Base-by-base conservation (phyloP, 2,888 invertebrate genomes). In the Polia nebulosa region DNA sequence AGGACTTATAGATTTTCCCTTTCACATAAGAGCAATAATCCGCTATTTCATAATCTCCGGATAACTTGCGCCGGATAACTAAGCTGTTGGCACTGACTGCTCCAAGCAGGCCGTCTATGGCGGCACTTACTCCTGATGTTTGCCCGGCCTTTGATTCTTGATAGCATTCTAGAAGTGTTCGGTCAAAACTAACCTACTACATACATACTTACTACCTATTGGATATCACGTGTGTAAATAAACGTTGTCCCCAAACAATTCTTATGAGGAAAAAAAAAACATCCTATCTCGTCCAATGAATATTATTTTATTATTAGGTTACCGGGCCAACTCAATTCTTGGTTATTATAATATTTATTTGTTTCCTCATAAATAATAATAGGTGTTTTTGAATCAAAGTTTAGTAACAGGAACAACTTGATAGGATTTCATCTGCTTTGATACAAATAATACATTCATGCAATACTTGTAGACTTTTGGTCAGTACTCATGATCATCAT, bases 291-390 rank as follows among this genome's bases (percentile, higher is more conserved):
- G 9, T n/a, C 39, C 29, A 72, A 45, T 72, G 32, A 52, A 25
- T 27, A n/a, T 34, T 25, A 15, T 32, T 41, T 57, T 44, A 45
- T 41, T 45, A 59, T 44, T 44, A 41, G 47, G 72, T 64, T 34
- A 64, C 53, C 58, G 13, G 32, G 41, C 17, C 49, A 59, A 53
- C 13, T 32, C 25, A 41, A 45, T 70, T 27, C 39, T 49, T n/a
- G 3, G 9, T 34, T 44, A 27, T 45, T 45, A 55, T 56, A 41
- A 49, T 55, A 70, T 49, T 61, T 1, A 8, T 44, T n/a, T 9
- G 9, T 15, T 56, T 62, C 55, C 71, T 71, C 15, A 27, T 49
- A 39, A 41, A 27, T 49, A 67, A 41, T 39, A 65, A 45, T 36
- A 32, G 9, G 47, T 20, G 20, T 15, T 41, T 57, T n/a, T 17